A percentile compares a stretch with the other conserved stretches of the same genome.
Conservation (phyloP, 2,113 vertebrate genomes). For the Astur gentilis region DNA sequence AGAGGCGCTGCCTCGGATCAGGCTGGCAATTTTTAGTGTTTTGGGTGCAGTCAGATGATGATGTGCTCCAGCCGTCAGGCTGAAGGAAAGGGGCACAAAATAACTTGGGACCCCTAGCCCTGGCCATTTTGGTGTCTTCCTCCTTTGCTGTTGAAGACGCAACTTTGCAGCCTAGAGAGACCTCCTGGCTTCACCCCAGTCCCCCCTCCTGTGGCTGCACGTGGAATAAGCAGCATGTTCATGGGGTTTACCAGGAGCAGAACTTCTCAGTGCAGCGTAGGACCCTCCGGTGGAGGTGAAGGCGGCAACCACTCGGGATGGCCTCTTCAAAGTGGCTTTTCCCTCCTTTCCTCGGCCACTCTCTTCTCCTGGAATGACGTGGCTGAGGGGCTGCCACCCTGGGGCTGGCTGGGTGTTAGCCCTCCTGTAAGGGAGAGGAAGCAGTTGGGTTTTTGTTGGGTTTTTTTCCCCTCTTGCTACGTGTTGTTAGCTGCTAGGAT, state of each 20-base stretch:
- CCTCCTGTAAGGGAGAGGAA: neutral
- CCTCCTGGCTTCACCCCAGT: neutral
- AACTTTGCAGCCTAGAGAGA: neutral
- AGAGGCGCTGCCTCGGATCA: neutral
- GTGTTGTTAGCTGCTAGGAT: neutral
- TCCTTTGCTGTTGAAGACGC: neutral
- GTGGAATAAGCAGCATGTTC: neutral
- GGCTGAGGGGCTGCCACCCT: neutral
- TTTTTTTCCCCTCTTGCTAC: neutral
- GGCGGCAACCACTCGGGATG: neutral
- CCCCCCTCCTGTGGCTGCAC: neutral
- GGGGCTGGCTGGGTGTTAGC: neutral
- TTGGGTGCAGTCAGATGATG: neutral
- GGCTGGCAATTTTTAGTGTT: neutral
- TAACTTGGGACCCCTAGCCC: neutral
- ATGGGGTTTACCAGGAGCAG: neutral
- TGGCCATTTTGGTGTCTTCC: neutral
- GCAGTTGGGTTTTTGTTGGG: neutral
- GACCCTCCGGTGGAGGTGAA: neutral
- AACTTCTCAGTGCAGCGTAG: neutral
- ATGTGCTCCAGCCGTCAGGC: neutral
- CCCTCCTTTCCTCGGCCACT: neutral
- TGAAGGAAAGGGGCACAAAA: neutral
- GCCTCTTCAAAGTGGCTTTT: neutral
- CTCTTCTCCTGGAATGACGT: rapidly evolving